These are phyloP conservation scores for Cantharis rufa DNA, from an alignment of 2,888 invertebrate genomes.

Conservation along the genomic window DNA sequence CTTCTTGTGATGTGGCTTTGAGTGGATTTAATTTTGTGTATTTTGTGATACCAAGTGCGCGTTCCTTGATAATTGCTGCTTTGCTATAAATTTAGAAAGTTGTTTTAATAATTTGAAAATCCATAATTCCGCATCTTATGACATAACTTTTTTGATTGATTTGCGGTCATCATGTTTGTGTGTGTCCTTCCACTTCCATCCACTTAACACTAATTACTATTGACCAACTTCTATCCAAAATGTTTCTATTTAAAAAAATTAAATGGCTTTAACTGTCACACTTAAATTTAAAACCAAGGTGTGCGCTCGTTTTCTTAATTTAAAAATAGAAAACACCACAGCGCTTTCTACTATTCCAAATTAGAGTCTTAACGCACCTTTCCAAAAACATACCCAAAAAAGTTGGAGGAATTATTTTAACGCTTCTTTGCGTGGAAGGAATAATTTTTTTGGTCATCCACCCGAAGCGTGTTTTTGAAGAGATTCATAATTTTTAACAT, in stretches of 20 bases:
- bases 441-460: not conserved
- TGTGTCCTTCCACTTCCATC: not conserved
- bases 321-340: not conserved
- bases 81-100: constrained; percentile 11
- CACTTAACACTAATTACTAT: not conserved
- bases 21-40: constrained; percentile 4
- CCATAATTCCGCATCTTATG: not conserved
- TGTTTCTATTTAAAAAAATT: not conserved
- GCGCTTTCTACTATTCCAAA: not conserved
- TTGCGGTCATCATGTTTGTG: not conserved
- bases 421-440: not conserved
- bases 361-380: not conserved
- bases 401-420: not conserved
- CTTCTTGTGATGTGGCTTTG: constrained; percentile 2
- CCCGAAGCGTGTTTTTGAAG: not conserved
- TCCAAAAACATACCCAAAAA: not conserved
- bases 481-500: not conserved
- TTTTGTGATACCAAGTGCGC: not conserved
- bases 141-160: not conserved
- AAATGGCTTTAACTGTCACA: not conserved
- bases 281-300: not conserved
- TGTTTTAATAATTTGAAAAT: not conserved
- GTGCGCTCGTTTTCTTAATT: not conserved
- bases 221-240: not conserved
- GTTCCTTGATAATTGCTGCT: not conserved